Conservation (phyloP, 2,113 vertebrate genomes). For the Fregata magnificens region DNA sequence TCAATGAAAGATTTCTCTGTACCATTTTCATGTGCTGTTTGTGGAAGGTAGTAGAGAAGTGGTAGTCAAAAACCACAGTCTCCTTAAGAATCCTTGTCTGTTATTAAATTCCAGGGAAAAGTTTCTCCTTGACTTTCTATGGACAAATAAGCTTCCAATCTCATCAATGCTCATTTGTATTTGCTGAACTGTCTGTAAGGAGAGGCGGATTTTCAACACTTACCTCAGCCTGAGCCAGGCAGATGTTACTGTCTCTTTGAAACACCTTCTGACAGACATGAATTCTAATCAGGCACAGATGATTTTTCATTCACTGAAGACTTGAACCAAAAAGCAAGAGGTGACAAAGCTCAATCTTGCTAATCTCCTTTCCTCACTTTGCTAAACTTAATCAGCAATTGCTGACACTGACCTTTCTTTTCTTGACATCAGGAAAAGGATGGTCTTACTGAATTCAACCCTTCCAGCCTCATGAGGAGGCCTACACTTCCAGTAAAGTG, state of each 20-base stretch:
- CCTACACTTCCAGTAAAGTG: background rate
- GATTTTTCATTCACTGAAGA: constrained; percentile 16
- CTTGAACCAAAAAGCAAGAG: background rate
- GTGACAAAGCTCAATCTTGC: background rate
- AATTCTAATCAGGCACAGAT: constrained; percentile 12
- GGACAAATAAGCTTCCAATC: background rate
- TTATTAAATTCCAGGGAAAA: background rate
- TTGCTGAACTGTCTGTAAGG: background rate
- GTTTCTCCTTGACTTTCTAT: background rate
- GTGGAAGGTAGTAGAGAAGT: background rate
- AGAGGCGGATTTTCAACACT: background rate
- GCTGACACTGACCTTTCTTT: background rate
- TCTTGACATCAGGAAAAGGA: background rate
- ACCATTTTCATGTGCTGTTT: background rate
- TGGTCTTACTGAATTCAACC: background rate
- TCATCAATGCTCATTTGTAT: background rate
- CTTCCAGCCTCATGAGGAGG: background rate
- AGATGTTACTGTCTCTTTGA: constrained; percentile 12
- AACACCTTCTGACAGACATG: background rate
- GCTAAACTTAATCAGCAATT: background rate
- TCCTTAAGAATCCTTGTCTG: background rate
- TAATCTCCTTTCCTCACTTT: background rate
- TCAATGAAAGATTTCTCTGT: background rate
- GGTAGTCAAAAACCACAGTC: background rate
- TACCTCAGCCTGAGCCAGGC: background rate